phyloP scores from a whole-genome alignment of 2,797 vertebrate species.

The Macrochelys suwanniensis region DNA sequence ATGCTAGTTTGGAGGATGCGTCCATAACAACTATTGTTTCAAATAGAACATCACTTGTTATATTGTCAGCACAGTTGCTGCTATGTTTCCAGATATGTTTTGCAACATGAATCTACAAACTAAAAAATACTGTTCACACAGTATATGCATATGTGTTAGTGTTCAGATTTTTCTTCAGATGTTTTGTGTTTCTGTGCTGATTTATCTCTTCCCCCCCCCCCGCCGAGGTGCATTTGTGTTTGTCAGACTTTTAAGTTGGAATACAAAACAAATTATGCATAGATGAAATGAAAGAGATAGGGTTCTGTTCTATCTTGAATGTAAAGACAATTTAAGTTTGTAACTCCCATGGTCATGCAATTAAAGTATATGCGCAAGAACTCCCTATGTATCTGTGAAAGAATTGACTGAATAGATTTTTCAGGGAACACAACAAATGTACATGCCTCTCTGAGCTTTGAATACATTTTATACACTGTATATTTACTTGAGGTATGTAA shows the following conservation, averaged over 20 bases:
- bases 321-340: constrained; percentile 15
- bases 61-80: not conserved
- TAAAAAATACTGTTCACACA: not conserved
- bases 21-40: not conserved
- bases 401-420: constrained; percentile 17
- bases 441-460: constrained; percentile 3
- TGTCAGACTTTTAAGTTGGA: not conserved
- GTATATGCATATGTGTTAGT: not conserved
- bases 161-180: not conserved
- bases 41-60: not conserved
- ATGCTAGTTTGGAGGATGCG: not conserved
- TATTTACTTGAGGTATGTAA: constrained; percentile 11
- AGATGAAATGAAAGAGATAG: not conserved
- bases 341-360: constrained; percentile 44
- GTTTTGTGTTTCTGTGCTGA: not conserved
- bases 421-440: not conserved
- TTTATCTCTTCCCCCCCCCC: not conserved
- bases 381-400: not conserved
- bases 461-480: not conserved
- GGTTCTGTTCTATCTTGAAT: not conserved
- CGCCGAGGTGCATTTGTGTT: not conserved
- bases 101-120: not conserved
- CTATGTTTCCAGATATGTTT: constrained; percentile 1
- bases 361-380: constrained; percentile 43
- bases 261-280: constrained; percentile 13